A percentile compares a stretch with the other conserved stretches of the same genome.
Evolutionary conservation across 2,797 vertebrate species (phyloP).

Genomic region (Poeciliopsis gracilis): DNA sequence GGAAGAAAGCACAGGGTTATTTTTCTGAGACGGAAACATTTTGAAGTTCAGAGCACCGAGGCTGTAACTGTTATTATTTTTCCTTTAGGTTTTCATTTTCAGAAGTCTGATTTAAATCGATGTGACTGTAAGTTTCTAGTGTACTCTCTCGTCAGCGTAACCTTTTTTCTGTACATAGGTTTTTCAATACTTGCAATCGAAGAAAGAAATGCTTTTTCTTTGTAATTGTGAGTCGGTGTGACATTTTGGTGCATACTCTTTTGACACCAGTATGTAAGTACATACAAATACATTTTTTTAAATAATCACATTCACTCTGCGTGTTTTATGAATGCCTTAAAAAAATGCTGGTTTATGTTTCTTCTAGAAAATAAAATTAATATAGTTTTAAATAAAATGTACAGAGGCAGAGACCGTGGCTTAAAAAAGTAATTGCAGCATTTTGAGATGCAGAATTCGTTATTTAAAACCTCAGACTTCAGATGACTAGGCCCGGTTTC

Average conservation of each 20-base stretch:
- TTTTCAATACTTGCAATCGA: conserved; percentile 80
- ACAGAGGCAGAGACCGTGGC: not conserved
- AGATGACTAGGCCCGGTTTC: not conserved
- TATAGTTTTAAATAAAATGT: not conserved
- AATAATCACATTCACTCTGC: conserved; percentile 63
- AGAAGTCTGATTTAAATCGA: conserved; percentile 63
- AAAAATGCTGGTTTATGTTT: not conserved
- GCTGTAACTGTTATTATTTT: conserved; percentile 54
- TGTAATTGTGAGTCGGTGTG: conserved; percentile 78
- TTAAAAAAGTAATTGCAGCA: not conserved
- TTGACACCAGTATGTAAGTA: conserved; percentile 83
- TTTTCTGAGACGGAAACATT: conserved; percentile 53
- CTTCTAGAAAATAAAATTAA: not conserved
- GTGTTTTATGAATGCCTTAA: not conserved
- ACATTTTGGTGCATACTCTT: conserved; percentile 81
- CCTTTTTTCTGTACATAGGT: conserved; percentile 83
- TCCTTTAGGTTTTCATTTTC: conserved; percentile 41
- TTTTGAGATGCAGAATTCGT: not conserved
- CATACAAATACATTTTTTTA: conserved; percentile 84
- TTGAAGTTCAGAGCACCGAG: conserved; percentile 49
- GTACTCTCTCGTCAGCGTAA: conserved; percentile 68
- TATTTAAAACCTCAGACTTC: not conserved
- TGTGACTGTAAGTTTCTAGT: conserved; percentile 73
- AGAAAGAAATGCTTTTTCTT: conserved; percentile 71
- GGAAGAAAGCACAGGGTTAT: conserved; percentile 35